These are phyloP conservation scores for Stenodera caucasica DNA, from an alignment of 2,888 invertebrate species.

Conservation along the genomic window DNA sequence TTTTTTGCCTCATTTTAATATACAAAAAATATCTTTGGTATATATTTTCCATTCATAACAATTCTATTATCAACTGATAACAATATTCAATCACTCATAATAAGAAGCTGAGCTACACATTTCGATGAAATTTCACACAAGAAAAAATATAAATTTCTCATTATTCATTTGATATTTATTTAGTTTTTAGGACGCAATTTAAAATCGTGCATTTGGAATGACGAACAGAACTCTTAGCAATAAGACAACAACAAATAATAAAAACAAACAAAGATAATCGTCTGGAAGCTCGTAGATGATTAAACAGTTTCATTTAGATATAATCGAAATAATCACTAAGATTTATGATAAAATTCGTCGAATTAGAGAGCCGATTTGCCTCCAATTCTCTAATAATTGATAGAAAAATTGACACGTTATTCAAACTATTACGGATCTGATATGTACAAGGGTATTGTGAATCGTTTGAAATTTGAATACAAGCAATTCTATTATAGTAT, in stretches of 20 bases:
- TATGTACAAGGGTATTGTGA: background rate
- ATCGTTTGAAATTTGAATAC: background rate
- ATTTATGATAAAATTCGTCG: no score
- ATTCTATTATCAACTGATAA: slow-evolving; percentile 48
- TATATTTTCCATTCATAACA: slow-evolving; percentile 51
- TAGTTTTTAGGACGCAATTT: slow-evolving; percentile 17
- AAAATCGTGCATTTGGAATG: slow-evolving; percentile 24
- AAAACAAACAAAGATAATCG: slow-evolving; percentile 25
- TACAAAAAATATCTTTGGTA: slow-evolving; percentile 57
- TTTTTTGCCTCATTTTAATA: slow-evolving; percentile 41
- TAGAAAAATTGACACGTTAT: slow-evolving; percentile 2
- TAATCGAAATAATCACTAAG: no score
- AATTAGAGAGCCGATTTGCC: background rate
- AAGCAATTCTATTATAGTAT: no score
- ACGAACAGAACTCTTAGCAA: no score
- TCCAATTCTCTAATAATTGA: background rate
- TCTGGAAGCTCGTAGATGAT: slow-evolving; percentile 42
- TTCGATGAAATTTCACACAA: background rate
- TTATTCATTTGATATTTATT: no score
- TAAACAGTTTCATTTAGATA: slow-evolving; percentile 21
- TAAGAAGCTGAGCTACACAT: slow-evolving; percentile 34
- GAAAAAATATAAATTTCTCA: background rate
- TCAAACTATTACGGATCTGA: slow-evolving; percentile 2
- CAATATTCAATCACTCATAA: slow-evolving; percentile 41
- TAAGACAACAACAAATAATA: slow-evolving; percentile 24